These are phyloP conservation scores for Tenebrosternarchus preto DNA, from an alignment of 2,113 vertebrate genomes.

Conservation along the genomic window DNA sequence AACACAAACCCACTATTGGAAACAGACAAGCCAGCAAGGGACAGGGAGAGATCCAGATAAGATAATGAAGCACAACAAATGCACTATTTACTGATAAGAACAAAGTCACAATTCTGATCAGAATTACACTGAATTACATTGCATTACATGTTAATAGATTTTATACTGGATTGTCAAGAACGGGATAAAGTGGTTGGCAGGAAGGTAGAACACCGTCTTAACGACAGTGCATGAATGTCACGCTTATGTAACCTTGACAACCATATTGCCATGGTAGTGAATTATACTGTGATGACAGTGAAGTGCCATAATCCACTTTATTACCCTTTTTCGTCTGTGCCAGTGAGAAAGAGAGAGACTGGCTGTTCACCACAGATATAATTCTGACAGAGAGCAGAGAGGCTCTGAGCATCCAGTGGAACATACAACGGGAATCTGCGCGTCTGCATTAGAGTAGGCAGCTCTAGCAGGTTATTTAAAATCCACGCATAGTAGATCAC, in stretches of 20 bases:
- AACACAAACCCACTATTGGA: no score
- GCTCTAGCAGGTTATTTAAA: conserved; percentile 27
- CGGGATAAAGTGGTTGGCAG: background rate
- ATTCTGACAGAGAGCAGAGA: background rate
- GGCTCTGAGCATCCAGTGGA: background rate
- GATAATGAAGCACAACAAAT: no score
- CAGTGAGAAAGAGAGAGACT: background rate
- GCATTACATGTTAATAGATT: no score
- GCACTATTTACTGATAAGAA: no score
- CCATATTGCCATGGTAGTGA: conserved; percentile 11
- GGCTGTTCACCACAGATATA: no score
- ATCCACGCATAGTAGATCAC: conserved; percentile 13
- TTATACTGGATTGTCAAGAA: background rate
- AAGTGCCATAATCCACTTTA: background rate
- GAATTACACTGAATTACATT: no score
- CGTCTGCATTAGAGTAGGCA: background rate
- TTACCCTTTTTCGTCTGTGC: background rate
- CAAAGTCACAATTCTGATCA: no score
- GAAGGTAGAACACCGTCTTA: background rate
- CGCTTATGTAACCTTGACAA: conserved; percentile 9
- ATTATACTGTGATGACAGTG: background rate
- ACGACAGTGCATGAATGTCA: background rate
- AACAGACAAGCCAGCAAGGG: no score
- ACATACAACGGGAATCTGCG: background rate
- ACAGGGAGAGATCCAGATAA: no score